Conservation (phyloP, 2,888 invertebrate species). For the Meghimatium bilineatum region DNA sequence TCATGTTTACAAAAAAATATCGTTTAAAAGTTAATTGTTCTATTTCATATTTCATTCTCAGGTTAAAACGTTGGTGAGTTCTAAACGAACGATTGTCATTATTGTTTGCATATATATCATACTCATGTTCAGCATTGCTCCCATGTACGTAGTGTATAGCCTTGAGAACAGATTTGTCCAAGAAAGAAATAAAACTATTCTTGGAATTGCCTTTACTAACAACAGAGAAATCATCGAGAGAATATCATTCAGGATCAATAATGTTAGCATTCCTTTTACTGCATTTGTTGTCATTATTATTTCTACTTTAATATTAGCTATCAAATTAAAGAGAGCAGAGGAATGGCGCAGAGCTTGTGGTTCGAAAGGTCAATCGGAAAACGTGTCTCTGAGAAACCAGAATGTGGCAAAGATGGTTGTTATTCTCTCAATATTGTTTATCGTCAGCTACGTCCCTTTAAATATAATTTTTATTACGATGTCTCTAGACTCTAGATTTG, state of each 20-base stretch:
- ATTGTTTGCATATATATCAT: neutral
- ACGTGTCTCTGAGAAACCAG: neutral
- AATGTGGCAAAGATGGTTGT: neutral
- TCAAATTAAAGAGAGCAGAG: neutral
- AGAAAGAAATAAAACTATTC: neutral
- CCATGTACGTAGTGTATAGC: neutral
- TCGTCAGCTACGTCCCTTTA: neutral
- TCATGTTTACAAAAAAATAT: too few species aligned
- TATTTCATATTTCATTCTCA: neutral
- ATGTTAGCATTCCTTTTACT: neutral
- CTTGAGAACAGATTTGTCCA: neutral
- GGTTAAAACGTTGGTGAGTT: neutral
- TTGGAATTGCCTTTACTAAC: neutral
- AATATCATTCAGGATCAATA: neutral
- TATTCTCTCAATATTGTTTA: neutral
- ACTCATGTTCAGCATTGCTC: neutral
- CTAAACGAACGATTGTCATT: neutral
- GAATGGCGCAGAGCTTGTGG: neutral
- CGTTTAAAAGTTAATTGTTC: too few species aligned
- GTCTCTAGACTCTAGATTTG: neutral
- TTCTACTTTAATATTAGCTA: neutral
- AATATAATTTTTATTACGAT: neutral
- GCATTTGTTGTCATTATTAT: neutral
- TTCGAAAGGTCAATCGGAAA: neutral
- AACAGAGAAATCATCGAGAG: neutral